Base-by-base conservation (phyloP, 2,888 invertebrate species). In the Cyclophora punctaria region DNA sequence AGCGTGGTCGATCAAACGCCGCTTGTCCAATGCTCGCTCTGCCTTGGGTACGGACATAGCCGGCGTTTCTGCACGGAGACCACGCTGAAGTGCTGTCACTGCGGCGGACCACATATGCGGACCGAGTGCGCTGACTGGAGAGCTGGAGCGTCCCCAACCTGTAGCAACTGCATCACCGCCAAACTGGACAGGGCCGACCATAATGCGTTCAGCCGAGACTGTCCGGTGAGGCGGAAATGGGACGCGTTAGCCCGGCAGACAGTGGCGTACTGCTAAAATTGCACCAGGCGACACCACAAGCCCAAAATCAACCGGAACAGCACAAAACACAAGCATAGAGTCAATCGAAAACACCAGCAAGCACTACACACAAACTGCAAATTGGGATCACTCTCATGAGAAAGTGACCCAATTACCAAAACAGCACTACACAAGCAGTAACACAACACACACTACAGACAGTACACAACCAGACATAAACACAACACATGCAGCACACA, bases 21-120 rank as follows among this genome's bases (percentile, higher is more conserved):
- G 2, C 53, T 60, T 4, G 48, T 60, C 3, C 60, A 58, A 40
- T 64, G 64, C 48, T 49, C 58, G 1, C 37, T 37, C 3, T 64
- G 64, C 46, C 45, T 61, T 7, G 59, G 55, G 0, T 62, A 51
- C 4, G 59, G 61, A 0, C 60, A 62, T 34, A 44, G 52, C 0
- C 50, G n/a, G 33, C 43, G 53, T 3, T 47, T 51, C 44, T 63
- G 63, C 47, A 52, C 20, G 0, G 58, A 60, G 4, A 1, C 40
- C 3, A 41, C 7, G 3, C 57, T 55, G 4, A 6, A 40, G 3
- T 63, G 63, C 49, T 51, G 59, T 41, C 58, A 63, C 51, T 63
- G 61, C 44, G 61, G 58, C 0, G 63, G 55, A 0, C 49, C 53
- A 0, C 61, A 63, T 42, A 4, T 52, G 34, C 43, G 48, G 35